These are phyloP conservation scores for Equus przewalskii DNA, from an alignment of 2,113 vertebrate genomes.

Conservation along the genomic window DNA sequence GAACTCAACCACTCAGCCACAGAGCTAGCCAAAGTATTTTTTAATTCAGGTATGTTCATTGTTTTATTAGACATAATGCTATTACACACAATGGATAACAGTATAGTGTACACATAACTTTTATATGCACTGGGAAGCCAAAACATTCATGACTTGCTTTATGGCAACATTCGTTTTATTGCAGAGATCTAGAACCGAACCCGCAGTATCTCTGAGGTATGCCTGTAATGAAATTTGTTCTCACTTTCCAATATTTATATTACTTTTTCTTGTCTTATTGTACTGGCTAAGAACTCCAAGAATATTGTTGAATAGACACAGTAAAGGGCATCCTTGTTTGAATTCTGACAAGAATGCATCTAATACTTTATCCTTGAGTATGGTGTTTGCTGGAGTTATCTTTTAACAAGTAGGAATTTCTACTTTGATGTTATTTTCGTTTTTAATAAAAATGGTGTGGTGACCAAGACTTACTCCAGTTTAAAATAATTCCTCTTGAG, in stretches of 20 bases:
- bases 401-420: neutral
- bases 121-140: no score
- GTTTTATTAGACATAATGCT: no score
- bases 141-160: no score
- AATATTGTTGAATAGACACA: neutral
- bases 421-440: neutral
- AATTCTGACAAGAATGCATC: neutral
- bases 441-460: neutral
- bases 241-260: neutral
- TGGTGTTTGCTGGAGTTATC: neutral
- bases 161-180: no score
- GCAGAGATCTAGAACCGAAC: no score
- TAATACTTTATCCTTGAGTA: neutral
- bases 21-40: no score
- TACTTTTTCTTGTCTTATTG: neutral
- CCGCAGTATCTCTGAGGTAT: no score
- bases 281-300: neutral
- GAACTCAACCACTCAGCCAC: no score
- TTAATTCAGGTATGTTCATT: no score
- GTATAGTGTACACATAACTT: no score
- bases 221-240: neutral
- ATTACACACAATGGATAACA: no score
- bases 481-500: conserved; percentile 24
- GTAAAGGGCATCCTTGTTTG: neutral
- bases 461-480: neutral